These are phyloP conservation scores for Harpalus rubripes DNA, from an alignment of 2,888 invertebrate genomes.

Conservation along the genomic window DNA sequence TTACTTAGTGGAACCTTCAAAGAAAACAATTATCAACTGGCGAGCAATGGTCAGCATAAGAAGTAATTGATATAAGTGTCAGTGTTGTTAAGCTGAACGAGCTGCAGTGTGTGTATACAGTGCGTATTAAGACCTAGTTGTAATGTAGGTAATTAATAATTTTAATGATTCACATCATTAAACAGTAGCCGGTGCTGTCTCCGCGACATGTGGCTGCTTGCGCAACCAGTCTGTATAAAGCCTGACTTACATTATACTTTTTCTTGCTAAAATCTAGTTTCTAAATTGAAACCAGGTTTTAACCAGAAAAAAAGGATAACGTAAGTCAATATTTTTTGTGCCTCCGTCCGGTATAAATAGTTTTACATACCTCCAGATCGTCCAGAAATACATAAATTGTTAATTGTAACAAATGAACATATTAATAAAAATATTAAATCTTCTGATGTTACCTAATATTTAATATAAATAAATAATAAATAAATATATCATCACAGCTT, in stretches of 20 bases:
- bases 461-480: too few relatives aligned
- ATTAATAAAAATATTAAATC: too few relatives aligned
- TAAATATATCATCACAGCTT: too few relatives aligned
- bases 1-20: slow-evolving; percentile 13
- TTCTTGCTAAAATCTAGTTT: too few relatives aligned
- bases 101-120: slow-evolving; percentile 23
- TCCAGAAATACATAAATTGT: slow-evolving; percentile 6
- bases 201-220: slow-evolving; percentile 64
- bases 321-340: too few relatives aligned
- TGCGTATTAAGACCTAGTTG: slow-evolving; percentile 53
- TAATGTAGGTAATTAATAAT: slow-evolving; percentile 69
- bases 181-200: slow-evolving; percentile 70
- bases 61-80: slow-evolving; percentile 49
- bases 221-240: slow-evolving; percentile 60
- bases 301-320: slow-evolving; percentile 1
- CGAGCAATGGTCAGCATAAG: neutral
- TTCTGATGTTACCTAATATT: too few relatives aligned
- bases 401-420: too few relatives aligned
- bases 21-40: slow-evolving; percentile 35
- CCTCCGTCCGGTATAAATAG: too few relatives aligned
- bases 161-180: slow-evolving; percentile 70
- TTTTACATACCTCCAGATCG: too few relatives aligned
- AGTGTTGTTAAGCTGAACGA: slow-evolving; percentile 20
- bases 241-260: slow-evolving; percentile 4
- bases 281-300: too few relatives aligned